Evolutionary conservation across 2,113 vertebrate species (phyloP).

Genomic region (Gasterosteus nipponicus): DNA sequence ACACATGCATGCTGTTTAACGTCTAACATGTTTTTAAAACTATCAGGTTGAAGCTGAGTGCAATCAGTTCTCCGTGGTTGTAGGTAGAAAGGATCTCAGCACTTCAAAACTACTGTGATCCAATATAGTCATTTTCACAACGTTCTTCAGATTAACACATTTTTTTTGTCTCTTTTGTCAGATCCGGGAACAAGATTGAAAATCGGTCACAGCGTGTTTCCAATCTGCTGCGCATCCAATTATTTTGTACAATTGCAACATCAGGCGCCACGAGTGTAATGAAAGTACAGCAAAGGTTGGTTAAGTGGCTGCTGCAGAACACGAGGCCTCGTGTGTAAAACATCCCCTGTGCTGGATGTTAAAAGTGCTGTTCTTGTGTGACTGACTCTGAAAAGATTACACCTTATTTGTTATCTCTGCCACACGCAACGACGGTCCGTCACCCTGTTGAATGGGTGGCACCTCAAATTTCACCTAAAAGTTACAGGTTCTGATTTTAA

Average conservation of each 20-base stretch:
- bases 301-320: not conserved
- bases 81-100: not conserved
- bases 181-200: not conserved
- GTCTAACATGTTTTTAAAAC: not conserved
- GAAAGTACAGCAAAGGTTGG: not conserved
- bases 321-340: not conserved
- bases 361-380: not conserved
- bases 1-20: not conserved
- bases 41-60: not conserved
- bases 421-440: not conserved
- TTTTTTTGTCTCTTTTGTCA: not conserved
- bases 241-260: not conserved
- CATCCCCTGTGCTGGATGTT: not conserved
- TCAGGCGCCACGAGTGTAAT: not conserved
- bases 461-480: too few relatives aligned
- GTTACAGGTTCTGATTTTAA: not conserved
- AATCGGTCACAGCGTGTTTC: not conserved
- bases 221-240: not conserved
- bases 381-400: not conserved
- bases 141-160: not conserved
- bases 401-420: not conserved
- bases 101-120: not conserved
- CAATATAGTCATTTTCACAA: not conserved
- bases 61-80: not conserved
- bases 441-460: too few relatives aligned